phyloP scores from a whole-genome alignment of 2,113 vertebrate genomes.

The Gnathonemus echidnorhynchus region DNA sequence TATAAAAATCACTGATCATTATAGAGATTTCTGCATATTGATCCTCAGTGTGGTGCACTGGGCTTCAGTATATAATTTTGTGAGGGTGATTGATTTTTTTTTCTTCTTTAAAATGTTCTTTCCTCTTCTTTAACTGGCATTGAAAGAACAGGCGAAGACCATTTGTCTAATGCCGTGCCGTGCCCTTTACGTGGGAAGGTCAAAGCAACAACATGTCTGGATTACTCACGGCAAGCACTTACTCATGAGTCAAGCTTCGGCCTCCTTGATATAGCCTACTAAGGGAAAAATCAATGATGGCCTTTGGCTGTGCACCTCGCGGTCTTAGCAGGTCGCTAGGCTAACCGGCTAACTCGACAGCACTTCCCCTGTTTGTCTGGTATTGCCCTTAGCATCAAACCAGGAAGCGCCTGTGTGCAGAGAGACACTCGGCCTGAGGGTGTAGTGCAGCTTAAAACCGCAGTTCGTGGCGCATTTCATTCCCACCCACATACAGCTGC shows the following conservation, averaged over 20 bases:
- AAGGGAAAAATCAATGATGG: not conserved
- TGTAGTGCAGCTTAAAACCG: not conserved
- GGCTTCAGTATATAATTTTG: not conserved
- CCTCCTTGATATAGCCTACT: not conserved
- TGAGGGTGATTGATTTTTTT: not conserved
- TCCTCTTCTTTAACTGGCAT: not conserved
- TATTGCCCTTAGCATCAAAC: not conserved
- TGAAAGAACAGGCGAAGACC: not conserved
- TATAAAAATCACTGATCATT: not conserved
- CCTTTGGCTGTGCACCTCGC: not conserved
- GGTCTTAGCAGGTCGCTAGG: not conserved
- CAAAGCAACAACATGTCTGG: not conserved
- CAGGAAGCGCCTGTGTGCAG: not conserved
- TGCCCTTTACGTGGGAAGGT: not conserved
- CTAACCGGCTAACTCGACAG: not conserved
- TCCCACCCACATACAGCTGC: not conserved
- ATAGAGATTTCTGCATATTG: not conserved
- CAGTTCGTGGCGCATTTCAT: not conserved
- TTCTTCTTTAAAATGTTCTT: not conserved
- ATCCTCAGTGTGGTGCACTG: not conserved
- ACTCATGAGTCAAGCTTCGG: not conserved
- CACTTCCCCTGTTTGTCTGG: not conserved
- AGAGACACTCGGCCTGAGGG: not conserved
- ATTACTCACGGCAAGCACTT: not conserved
- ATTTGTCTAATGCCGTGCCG: not conserved